Conservation (phyloP, 2,113 vertebrate species). For the Melospiza melodia region DNA sequence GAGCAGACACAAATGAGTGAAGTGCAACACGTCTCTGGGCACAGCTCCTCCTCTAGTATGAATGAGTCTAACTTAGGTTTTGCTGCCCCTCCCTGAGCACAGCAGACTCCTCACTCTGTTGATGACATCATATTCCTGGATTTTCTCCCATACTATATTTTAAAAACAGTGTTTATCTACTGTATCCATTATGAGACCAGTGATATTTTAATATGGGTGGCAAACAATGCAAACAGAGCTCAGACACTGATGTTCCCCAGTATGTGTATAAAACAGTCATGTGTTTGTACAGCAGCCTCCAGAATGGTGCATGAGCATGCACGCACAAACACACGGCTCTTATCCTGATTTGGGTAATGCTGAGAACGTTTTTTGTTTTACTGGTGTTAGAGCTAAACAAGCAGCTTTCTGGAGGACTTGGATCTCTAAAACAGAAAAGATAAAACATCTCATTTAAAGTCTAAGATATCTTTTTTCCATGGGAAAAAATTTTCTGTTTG, state of each 20-base stretch:
- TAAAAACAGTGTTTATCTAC: neutral
- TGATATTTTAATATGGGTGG: neutral
- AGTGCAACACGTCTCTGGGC: neutral
- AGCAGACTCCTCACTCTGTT: slow-evolving; percentile 36
- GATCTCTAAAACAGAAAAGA: neutral
- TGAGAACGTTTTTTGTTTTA: neutral
- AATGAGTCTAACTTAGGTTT: slow-evolving; percentile 40
- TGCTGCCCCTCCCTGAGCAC: slow-evolving; percentile 48
- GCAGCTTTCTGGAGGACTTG: neutral
- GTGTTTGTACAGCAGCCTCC: neutral
- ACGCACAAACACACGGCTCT: fast-evolving
- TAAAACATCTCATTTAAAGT: neutral
- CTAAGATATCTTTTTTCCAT: neutral
- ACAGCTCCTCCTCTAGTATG: neutral
- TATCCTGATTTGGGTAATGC: neutral
- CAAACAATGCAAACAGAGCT: neutral
- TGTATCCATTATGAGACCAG: neutral
- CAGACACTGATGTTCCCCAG: neutral
- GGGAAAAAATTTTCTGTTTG: neutral
- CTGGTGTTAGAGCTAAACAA: neutral
- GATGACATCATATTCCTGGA: slow-evolving; percentile 55
- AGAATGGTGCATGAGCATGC: fast-evolving
- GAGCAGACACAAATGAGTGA: neutral
- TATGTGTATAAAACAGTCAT: neutral
- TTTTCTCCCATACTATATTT: slow-evolving; percentile 2